Base-by-base conservation (phyloP, 2,113 vertebrate genomes). In the Eulemur rufifrons region DNA sequence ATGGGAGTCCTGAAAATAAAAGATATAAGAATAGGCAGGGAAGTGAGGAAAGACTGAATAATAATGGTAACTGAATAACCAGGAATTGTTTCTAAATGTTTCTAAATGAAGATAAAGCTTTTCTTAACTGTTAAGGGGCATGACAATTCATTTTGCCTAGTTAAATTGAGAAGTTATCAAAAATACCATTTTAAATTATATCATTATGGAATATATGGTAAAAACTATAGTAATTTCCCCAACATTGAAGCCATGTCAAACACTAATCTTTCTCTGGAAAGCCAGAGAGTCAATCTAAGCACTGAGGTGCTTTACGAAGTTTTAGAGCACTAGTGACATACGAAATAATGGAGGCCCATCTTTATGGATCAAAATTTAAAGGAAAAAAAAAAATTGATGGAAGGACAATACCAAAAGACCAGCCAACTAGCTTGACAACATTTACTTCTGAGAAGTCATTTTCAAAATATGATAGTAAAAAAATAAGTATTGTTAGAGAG, bases 291-390 rank as follows among this genome's bases (percentile, higher is more conserved):
- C 42, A 29, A 34, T 27, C 5, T 20, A 93, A 25, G 27, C 9
- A 63, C 9, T 50, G 11, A 91, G 76, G 50, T n/a, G 34, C 66
- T 88, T 82, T 27, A 56, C 21, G 21, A 73, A 71, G 37, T 37
- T 83, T 86, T 50, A 93, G 69, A 93, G 76, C n/a, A 82, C 50
- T 32, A 90, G 6, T n/a, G 68, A 86, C 29, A 83, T 8, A 50
- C 20, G 78, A 89, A 94, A 71, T 82, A 95, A 90, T 73, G 88
- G 81, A 95, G 84, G 92, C 81, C 39, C 84, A 95, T 92, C 92
- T 97, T 94, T 93, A 85, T 95, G 94, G 29, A 84, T 89, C 37
- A 86, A 97, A 90, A 81, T 84, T 13, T n/a, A 52, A 71, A 89
- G 77, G 77, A 63, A 14, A 20, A 66, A 94, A 59, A 77, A 85